Base-by-base conservation (phyloP, 2,797 vertebrate species). In the Pangasius krempfi region DNA sequence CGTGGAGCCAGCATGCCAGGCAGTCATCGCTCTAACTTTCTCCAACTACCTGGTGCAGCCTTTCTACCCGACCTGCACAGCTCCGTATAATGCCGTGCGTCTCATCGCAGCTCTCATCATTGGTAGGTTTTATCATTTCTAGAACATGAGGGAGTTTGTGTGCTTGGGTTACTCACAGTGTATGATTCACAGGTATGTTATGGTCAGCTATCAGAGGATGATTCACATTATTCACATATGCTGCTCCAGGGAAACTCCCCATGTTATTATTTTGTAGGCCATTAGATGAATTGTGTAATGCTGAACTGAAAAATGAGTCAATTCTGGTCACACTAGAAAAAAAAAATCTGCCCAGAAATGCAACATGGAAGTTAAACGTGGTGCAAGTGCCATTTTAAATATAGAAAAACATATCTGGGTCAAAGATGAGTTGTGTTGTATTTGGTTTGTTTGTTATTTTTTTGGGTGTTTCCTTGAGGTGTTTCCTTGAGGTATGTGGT, bases 11-110 rank as follows among this genome's bases (percentile, higher is more conserved):
- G 96, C 96, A 14, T 95, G 95, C 93, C 96, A 97, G 93, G 96
- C 96, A 1, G 96, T 97, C 88, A 97, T 97, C n/a, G 96, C 95
- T 76, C 91, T 97, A 84, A 97, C 96, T 60, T 97, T 97, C 92
- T 95, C 96, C 89, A 96, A 76, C 92, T 97, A 97, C 90, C 92
- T 96, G 88, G 94, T 97, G 75, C 95, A 97, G 89, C 96, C 96
- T 1, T 97, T 97, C 92, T 97, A 96, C 90, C 93, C 94, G 22
- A 94, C 93, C 75, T 97, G 97, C 62, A 0, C 9, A 0, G 93
- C 95, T 22, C 96, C 97, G 0, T 95, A 97, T 25, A 5, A 56
- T 0, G 96, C 95, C 0, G 95, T 97, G 54, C 95, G 96, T 37
- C 94, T 97, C 89, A 94, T 97, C 1, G 96, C 96, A 25, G 97